Evolutionary conservation across 2,888 invertebrate genomes (phyloP).

Genomic region (Drosophila phalerata): DNA sequence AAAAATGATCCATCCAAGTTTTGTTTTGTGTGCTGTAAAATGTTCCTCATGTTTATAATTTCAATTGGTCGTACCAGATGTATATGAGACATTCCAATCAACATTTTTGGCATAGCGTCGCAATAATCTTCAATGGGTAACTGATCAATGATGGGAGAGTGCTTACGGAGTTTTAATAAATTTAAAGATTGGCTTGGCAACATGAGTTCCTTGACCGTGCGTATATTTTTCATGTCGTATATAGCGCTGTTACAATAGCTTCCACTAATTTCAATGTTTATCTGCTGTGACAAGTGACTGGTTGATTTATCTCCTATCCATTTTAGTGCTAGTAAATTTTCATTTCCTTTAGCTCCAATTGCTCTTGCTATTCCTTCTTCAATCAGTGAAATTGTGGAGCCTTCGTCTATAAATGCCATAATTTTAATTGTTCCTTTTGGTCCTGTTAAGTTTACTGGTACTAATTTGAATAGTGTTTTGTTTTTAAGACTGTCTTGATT

Average conservation of each 20-base stretch:
- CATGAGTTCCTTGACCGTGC: neutral
- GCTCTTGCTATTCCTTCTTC: too few relatives aligned
- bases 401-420: neutral
- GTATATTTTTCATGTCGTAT: neutral
- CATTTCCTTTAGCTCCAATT: too few relatives aligned
- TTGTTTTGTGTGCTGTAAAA: too few relatives aligned
- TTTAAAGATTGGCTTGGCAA: neutral
- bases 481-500: neutral
- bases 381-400: too few relatives aligned
- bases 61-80: neutral
- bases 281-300: too few relatives aligned
- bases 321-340: too few relatives aligned
- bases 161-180: neutral
- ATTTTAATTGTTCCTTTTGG: neutral
- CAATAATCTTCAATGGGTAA: neutral
- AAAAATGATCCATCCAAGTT: too few relatives aligned
- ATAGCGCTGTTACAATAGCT: too few relatives aligned
- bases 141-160: neutral
- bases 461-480: neutral
- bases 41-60: too few relatives aligned
- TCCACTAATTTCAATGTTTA: too few relatives aligned
- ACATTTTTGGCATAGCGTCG: neutral
- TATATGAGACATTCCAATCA: slow-evolving; percentile 1
- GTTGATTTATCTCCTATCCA: too few relatives aligned
- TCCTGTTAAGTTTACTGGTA: neutral